Base-by-base conservation (phyloP, 2,888 invertebrate genomes). In the Agrotis puta region DNA sequence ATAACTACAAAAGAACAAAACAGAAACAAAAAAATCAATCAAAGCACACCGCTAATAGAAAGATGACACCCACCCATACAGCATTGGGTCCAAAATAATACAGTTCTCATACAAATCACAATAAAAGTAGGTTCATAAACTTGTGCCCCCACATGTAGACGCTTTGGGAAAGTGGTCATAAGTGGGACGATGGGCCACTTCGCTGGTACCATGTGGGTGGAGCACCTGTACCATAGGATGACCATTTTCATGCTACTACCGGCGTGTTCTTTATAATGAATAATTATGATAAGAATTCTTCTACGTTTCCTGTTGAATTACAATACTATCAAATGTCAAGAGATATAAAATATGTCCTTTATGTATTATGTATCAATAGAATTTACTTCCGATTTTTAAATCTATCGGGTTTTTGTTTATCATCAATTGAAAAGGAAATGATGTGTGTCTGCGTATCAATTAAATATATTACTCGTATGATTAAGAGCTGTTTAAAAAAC, bases 121-220 rank as follows among this genome's bases (percentile, higher is more conserved):
- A 85, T 78, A 85, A 83, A 84, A 85, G 84, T 85, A 83, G 85
- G 85, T 77, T 83, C 76, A 77, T 75, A 84, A 82, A 84, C 84
- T 82, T 84, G 73, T 79, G 85, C 82, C 85, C 66, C 27, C 74
- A 45, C 75, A 51, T 75, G 81, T 58, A 76, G 75, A 61, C 67
- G 74, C 72, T 78, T 77, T 85, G 86, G 84, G 86, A 86, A 86
- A 86, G 86, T 86, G 77, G 81, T 48, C 64, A 70, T 50, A 85
- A 80, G 86, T 86, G 76, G 77, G 56, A 64, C 85, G 74, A 3
- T 65, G 85, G 67, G 59, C 82, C 85, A 80, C 85, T 81, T 81
- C 43, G 70, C 62, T 62, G 54, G 70, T 79, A 74, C 78, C 71
- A 64, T 70, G 85, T 84, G 77, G 85, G 85, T 79, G 85, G 84